Evolutionary conservation across 2,113 vertebrate genomes (phyloP), one percentile per base, ranked within the genome.

Genomic region (Cyprinodon tularosa): DNA sequence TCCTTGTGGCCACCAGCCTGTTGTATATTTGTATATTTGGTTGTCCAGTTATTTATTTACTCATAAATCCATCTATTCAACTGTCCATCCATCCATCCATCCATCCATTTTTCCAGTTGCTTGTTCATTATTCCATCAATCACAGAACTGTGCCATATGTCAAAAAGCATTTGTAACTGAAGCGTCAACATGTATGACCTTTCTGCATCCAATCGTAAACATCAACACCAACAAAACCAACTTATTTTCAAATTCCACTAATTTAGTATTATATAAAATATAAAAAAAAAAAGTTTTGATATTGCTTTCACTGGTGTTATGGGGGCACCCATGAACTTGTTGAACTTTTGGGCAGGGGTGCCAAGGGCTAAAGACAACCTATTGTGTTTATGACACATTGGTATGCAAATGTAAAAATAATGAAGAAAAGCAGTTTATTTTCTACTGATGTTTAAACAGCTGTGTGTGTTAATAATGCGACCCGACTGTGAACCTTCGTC

Each of bases 391-490:
- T 29, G 45, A 64, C 14, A 4, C 78, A 86, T 90, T 81, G 72
- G 57, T 88, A 90, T 92, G 92, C 86, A 89, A 90, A 91, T 92
- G 76, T 4, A 44, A 36, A 82, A 84, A 78, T 87, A 88, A 90
- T 80, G 81, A 86, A 81, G 77, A 66, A 72, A 82, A 81, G 68
- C 64, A 11, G 61, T 85, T 80, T 79, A 62, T 78, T 86, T 85
- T 84, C 83, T 87, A 87, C 37, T 72, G 83, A 83, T 83, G 80
- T 90, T 87, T 66, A 75, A 83, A 67, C 68, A 64, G 70, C 83
- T 83, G 65, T 71, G 75, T 68, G 59, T 85, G 81, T 92, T 82
- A 87, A 88, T 78, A 88, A 29, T 65, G 65, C 74, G 84, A 88
- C 90, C 88, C 78, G 15, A 73, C 65, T 64, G 68, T 85, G 82